Evolutionary conservation across 2,797 vertebrate genomes (phyloP).

Genomic region (Crossoptilon crossoptilon): DNA sequence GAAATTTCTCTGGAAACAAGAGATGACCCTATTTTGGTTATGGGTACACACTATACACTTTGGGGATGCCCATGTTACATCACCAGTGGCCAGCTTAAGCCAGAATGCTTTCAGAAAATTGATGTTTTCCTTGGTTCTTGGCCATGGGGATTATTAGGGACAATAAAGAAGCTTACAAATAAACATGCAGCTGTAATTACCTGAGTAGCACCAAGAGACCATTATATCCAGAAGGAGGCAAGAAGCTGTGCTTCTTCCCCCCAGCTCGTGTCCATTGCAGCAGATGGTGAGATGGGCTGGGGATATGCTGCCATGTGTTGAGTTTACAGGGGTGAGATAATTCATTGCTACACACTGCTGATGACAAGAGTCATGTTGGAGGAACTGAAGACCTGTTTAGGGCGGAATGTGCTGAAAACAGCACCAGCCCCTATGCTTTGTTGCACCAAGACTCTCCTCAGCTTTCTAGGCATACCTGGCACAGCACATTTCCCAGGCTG

Average conservation of each 20-base stretch:
- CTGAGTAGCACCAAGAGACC: slow-evolving; percentile 6
- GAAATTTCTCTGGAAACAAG: slow-evolving; percentile 1
- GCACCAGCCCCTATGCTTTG: rapidly evolving
- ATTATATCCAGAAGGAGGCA: slow-evolving; percentile 11
- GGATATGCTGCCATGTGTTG: rapidly evolving
- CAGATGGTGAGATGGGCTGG: rapidly evolving
- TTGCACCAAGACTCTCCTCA: neutral
- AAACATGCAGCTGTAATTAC: slow-evolving; percentile 25
- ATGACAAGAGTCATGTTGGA: neutral
- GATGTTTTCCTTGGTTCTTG: neutral
- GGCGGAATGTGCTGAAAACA: neutral
- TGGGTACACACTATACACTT: neutral
- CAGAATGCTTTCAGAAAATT: slow-evolving; percentile 21
- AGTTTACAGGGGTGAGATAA: neutral
- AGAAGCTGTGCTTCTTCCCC: neutral
- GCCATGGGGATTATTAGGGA: neutral
- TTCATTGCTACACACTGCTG: rapidly evolving
- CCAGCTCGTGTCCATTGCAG: neutral
- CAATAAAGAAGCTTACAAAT: slow-evolving; percentile 33
- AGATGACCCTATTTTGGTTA: slow-evolving; percentile 10
- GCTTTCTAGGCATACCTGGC: neutral
- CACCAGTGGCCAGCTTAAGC: neutral
- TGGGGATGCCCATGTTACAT: neutral
- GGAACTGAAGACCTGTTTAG: neutral
- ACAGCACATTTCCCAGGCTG: rapidly evolving